Evolutionary conservation across 2,888 invertebrate species (phyloP).

Genomic region (Thymelicus acteon): DNA sequence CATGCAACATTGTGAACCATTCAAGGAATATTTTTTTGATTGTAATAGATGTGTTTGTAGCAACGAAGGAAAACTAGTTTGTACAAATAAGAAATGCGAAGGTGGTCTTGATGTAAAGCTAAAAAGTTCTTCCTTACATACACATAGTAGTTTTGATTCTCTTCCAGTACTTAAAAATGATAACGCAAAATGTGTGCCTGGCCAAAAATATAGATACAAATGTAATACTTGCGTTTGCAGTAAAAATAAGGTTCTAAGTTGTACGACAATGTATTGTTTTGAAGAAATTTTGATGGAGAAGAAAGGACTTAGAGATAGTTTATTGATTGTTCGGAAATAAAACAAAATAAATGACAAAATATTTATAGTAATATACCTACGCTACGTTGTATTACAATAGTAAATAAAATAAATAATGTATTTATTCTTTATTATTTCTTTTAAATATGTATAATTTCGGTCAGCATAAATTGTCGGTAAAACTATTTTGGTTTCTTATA

Average conservation of each 20-base stretch:
- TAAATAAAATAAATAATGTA: no score
- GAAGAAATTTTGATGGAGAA: slow-evolving; percentile 47
- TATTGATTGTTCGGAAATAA: slow-evolving; percentile 7
- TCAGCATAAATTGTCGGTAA: no score
- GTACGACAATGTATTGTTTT: slow-evolving; percentile 61
- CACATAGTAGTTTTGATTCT: slow-evolving; percentile 14
- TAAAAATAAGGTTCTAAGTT: slow-evolving; percentile 45
- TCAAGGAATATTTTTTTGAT: slow-evolving; percentile 48
- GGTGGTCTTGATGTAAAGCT: not conserved
- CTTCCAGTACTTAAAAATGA: slow-evolving; percentile 48
- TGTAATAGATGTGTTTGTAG: slow-evolving; percentile 59
- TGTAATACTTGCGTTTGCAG: slow-evolving; percentile 63
- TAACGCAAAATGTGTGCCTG: slow-evolving; percentile 51
- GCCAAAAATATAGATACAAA: slow-evolving; percentile 53
- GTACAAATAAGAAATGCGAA: slow-evolving; percentile 48
- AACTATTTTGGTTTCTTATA: no score
- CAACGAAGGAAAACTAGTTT: slow-evolving; percentile 42
- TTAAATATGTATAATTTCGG: no score
- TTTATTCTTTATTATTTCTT: no score
- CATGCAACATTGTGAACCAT: slow-evolving; percentile 40
- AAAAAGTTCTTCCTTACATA: not conserved
- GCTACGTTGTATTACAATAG: no score
- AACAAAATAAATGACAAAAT: not conserved
- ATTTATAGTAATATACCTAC: no score
- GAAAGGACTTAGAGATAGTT: slow-evolving; percentile 6